Base-by-base conservation (phyloP, 2,797 vertebrate species). In the Silurus lanzhouensis region DNA sequence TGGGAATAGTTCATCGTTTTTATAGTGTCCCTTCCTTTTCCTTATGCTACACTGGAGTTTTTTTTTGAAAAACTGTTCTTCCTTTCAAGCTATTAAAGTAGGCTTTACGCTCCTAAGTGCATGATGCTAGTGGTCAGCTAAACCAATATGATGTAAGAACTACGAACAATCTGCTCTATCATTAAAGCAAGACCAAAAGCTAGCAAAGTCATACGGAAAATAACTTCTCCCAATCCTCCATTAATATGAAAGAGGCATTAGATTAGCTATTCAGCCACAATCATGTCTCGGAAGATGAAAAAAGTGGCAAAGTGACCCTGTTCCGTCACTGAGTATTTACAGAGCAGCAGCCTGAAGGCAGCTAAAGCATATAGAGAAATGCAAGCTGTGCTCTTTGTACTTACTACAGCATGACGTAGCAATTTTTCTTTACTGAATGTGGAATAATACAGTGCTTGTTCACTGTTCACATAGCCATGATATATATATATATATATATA, bases 311-410 rank as follows among this genome's bases (percentile, higher is more conserved):
- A 84, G 83, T 93, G 93, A 93, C 92, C 93, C 90, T 89, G 92
- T 93, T 94, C 92, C 90, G 90, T 94, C 92, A 93, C 74, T 91
- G 84, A 92, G 84, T 83, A 90, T 93, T 92, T 91, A 88, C 88
- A 89, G 88, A 86, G 85, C 31, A 66, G 85, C 87, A 81, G 87
- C 84, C 82, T 87, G 84, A 58, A 70, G 82, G 88, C 89, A 91
- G 81, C 89, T 87, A 89, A 38, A 82, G 91, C 91, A 88, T 90
- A 91, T 88, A 88, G 89, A 90, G 87, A 87, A 91, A 87, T 87
- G 83, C 88, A 88, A 87, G 88, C 90, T 87, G 82, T 84, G 84
- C 81, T 61, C 83, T 79, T 58, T 84, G 82, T 82, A 85, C 60
- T 86, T 77, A 84, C 87, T 88, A 81, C 75, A 90, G 83, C 77